A percentile compares a stretch with the other conserved stretches of the same genome.
phyloP scores from a whole-genome alignment of 2,113 vertebrate genomes.

The Girardinichthys multiradiatus region DNA sequence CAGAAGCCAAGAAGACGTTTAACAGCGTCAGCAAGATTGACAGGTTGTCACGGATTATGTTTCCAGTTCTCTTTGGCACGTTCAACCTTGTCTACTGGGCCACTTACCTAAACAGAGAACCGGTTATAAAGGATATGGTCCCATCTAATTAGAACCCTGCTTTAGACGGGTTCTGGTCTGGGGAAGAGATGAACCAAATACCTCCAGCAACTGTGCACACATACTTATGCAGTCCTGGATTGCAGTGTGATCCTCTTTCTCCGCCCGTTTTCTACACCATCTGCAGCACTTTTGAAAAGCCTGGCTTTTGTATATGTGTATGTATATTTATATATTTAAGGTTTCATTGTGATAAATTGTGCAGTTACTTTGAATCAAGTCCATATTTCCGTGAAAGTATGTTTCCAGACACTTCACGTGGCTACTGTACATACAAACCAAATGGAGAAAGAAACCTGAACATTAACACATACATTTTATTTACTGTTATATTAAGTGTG shows the following conservation, averaged over 20 bases:
- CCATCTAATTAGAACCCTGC: conserved; percentile 83
- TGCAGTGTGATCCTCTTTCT: conserved; percentile 70
- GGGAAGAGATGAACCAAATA: conserved; percentile 87
- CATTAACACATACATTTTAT: conserved; percentile 41
- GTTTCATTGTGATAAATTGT: conserved; percentile 70
- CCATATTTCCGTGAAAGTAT: conserved; percentile 58
- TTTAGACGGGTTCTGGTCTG: conserved; percentile 71
- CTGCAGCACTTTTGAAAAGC: conserved; percentile 79
- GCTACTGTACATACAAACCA: conserved; percentile 65
- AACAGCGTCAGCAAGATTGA: conserved; percentile 99
- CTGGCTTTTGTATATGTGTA: conserved; percentile 80
- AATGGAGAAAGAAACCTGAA: conserved; percentile 37
- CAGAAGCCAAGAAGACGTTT: conserved; percentile 96
- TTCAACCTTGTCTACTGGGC: conserved; percentile 99
- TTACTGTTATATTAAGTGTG: conserved; percentile 56
- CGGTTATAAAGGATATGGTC: conserved; percentile 91
- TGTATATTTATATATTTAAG: conserved; percentile 75
- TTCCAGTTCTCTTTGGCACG: conserved; percentile 94
- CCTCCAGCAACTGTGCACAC: conserved; percentile 89
- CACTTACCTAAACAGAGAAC: conserved; percentile 97
- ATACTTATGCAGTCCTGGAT: conserved; percentile 81
- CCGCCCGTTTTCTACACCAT: conserved; percentile 80
- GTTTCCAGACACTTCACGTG: conserved; percentile 63
- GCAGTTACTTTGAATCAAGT: conserved; percentile 61
- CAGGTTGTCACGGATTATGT: conserved; percentile 98